These are phyloP conservation scores for Drosophila setifemur DNA, from an alignment of 1,140 invertebrate genomes.

Conservation along the genomic window DNA sequence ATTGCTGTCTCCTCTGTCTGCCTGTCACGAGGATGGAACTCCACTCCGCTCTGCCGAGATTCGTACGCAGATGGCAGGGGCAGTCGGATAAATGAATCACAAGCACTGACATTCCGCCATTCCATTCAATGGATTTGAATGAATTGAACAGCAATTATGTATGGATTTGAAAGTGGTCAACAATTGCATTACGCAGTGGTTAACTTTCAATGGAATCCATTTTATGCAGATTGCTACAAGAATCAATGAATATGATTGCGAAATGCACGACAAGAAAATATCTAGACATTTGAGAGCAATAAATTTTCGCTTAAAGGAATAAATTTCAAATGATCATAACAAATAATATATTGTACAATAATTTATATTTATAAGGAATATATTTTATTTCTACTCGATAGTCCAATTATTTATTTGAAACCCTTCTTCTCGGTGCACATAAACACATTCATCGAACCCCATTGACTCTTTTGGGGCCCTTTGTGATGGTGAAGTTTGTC, in stretches of 20 bases:
- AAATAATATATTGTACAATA: too few species aligned
- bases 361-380: too few species aligned
- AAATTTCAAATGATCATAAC: too few species aligned
- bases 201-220: conserved; percentile 47
- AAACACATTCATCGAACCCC: conserved; percentile 16
- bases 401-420: not conserved
- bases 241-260: not conserved
- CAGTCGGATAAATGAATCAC: conserved; percentile 25
- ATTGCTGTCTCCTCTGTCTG: conserved; percentile 28
- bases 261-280: not conserved
- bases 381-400: not conserved
- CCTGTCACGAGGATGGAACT: conserved; percentile 18
- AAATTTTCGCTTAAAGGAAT: not conserved
- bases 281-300: not conserved
- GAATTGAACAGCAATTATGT: conserved; percentile 47
- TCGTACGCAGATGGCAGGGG: not conserved
- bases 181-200: conserved; percentile 67
- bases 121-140: conserved; percentile 18
- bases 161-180: conserved; percentile 46
- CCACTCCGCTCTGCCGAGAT: conserved; percentile 11
- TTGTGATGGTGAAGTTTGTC: conserved; percentile 20
- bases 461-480: conserved; percentile 17
- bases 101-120: conserved; percentile 20
- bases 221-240: conserved; percentile 29
- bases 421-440: not conserved